These are phyloP conservation scores for Acanthornis magna DNA, from an alignment of 2,797 vertebrate species.

Conservation along the genomic window DNA sequence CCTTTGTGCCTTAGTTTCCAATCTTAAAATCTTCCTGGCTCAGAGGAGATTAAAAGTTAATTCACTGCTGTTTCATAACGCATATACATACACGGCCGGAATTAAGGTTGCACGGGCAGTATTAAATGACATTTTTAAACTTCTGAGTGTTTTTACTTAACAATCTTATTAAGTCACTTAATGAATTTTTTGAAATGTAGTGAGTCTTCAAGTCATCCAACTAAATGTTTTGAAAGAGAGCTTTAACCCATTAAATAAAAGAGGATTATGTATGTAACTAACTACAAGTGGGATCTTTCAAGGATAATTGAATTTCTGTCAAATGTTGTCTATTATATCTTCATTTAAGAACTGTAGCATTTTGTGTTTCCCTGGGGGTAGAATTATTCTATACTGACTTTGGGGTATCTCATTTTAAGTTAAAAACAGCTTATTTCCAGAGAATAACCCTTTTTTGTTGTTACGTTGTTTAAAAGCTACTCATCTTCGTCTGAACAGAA, in stretches of 20 bases:
- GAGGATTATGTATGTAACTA: slow-evolving; percentile 36
- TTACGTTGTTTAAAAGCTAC: background rate
- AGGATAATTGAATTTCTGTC: slow-evolving; percentile 59
- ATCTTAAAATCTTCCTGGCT: slow-evolving; percentile 50
- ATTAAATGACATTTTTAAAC: slow-evolving; percentile 28
- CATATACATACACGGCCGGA: background rate
- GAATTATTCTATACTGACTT: background rate
- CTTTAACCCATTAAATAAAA: slow-evolving; percentile 50
- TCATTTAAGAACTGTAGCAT: slow-evolving; percentile 11
- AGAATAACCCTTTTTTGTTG: background rate
- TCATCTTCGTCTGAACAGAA: background rate
- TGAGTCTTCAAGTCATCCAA: slow-evolving; percentile 1
- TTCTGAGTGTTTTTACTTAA: slow-evolving; percentile 40
- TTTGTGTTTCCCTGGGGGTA: background rate
- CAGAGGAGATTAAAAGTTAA: slow-evolving; percentile 61
- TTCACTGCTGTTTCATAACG: slow-evolving; percentile 34
- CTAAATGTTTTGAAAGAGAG: slow-evolving; percentile 38
- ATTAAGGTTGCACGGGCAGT: slow-evolving; percentile 1
- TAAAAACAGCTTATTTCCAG: background rate
- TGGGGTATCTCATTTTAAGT: background rate
- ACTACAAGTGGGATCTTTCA: slow-evolving; percentile 37
- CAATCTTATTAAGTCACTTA: slow-evolving; percentile 43
- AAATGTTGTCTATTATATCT: slow-evolving; percentile 25
- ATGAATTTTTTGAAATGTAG: slow-evolving; percentile 36
- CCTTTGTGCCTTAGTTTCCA: slow-evolving; percentile 46